Conservation (phyloP, 2,797 vertebrate species). For the Silurus lanzhouensis region DNA sequence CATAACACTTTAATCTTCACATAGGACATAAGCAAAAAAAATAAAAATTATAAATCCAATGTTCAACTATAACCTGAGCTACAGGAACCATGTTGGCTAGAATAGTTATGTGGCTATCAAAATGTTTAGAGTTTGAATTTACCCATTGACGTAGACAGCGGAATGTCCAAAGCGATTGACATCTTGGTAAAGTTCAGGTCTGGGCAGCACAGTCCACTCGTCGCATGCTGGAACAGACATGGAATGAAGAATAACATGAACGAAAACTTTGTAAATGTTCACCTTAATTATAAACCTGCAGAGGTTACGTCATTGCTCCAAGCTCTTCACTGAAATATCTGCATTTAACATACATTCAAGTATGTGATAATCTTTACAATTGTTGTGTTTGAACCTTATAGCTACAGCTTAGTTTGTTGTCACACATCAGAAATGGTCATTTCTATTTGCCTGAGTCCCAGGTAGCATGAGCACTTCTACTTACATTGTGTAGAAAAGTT, state of each 20-base stretch:
- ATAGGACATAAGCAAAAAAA: not conserved
- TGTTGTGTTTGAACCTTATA: not conserved
- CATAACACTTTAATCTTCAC: not conserved
- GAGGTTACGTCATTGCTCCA: not conserved
- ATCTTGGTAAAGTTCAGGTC: constrained; percentile 84
- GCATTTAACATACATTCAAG: not conserved
- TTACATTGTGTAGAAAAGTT: not conserved
- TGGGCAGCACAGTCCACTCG: constrained; percentile 87
- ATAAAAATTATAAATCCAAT: not conserved
- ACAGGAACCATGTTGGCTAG: not conserved
- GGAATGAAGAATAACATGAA: not conserved
- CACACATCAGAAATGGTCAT: not conserved
- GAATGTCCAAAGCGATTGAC: constrained; percentile 96
- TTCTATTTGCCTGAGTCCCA: not conserved
- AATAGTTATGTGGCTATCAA: not conserved
- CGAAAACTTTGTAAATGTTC: not conserved
- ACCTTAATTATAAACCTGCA: not conserved
- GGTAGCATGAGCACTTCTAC: not conserved
- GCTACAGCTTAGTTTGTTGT: not conserved
- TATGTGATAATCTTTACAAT: not conserved
- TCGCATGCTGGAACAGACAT: constrained; percentile 82
- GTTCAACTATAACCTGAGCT: not conserved
- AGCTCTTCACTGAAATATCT: not conserved
- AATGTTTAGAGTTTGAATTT: constrained; percentile 45
- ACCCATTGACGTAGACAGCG: constrained; percentile 85